Evolutionary conservation across 2,797 vertebrate species (phyloP).

Genomic region (Dendrocincla fuliginosa): DNA sequence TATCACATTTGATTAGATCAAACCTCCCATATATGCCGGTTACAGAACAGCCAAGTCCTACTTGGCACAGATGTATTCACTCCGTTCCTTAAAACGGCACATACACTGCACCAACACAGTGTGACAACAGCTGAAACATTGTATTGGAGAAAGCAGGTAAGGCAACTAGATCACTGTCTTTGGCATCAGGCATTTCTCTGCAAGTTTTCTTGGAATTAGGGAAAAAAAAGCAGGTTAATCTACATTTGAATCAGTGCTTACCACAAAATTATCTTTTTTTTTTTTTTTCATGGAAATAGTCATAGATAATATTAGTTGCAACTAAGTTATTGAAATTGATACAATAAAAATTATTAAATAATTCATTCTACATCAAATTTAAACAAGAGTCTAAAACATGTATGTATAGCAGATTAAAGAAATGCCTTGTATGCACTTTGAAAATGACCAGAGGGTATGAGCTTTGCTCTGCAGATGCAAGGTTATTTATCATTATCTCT

Average conservation of each 20-base stretch:
- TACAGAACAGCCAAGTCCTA: neutral
- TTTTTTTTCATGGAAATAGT: neutral
- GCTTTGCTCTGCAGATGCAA: neutral
- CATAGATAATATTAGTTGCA: neutral
- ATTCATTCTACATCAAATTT: neutral
- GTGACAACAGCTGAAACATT: neutral
- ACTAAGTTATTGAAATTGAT: neutral
- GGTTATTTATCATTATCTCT: neutral
- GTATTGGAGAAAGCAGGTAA: neutral
- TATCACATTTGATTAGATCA: neutral
- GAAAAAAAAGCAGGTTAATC: neutral
- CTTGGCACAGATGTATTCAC: neutral
- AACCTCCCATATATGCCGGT: neutral
- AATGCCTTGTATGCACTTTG: neutral
- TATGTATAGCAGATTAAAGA: neutral
- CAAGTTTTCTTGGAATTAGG: neutral
- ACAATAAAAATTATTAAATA: neutral
- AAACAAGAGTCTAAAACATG: neutral
- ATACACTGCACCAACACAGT: neutral
- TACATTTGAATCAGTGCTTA: neutral
- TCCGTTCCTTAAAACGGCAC: neutral
- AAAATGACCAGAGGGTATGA: neutral
- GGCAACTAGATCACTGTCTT: neutral
- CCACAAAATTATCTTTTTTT: neutral
- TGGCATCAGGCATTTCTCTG: neutral